Evolutionary conservation across 1,140 invertebrate species (phyloP).

Genomic region (Diplogasteroides magnus): DNA sequence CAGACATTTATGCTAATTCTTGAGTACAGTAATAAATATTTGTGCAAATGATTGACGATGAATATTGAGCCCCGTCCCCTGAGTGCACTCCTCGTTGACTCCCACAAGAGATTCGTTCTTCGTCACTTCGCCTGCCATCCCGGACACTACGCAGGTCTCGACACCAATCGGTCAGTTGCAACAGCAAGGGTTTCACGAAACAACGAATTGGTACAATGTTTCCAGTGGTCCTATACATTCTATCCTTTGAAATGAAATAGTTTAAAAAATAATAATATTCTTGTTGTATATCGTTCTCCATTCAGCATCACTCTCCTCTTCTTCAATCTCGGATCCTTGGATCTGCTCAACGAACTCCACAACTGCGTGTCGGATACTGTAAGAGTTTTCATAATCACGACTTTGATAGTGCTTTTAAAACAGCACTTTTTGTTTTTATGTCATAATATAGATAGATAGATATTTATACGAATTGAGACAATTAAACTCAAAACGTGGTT

Average conservation of each 20-base stretch:
- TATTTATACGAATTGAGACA: no score
- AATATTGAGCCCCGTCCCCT: neutral
- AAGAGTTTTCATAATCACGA: no score
- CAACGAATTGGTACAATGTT: no score
- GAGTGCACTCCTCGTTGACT: neutral
- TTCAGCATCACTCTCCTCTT: conserved; percentile 34
- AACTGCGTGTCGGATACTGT: no score
- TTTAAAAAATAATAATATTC: conserved; percentile 3
- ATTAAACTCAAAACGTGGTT: neutral
- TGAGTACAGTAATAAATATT: no score
- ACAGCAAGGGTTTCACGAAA: no score
- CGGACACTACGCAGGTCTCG: conserved; percentile 21
- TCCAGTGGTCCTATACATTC: neutral
- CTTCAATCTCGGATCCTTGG: conserved; percentile 27
- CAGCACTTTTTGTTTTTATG: no score
- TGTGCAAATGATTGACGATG: no score
- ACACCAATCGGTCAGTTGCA: conserved; percentile 30
- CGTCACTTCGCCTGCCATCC: conserved; percentile 19
- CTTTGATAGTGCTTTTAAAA: no score
- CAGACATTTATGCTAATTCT: no score
- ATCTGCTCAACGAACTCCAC: conserved; percentile 30
- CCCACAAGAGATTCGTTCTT: conserved; percentile 17
- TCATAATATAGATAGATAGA: no score
- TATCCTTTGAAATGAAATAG: neutral
- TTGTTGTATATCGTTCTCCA: neutral